phyloP scores from a whole-genome alignment of 2,113 vertebrate genomes.

The Cavia aperea region DNA sequence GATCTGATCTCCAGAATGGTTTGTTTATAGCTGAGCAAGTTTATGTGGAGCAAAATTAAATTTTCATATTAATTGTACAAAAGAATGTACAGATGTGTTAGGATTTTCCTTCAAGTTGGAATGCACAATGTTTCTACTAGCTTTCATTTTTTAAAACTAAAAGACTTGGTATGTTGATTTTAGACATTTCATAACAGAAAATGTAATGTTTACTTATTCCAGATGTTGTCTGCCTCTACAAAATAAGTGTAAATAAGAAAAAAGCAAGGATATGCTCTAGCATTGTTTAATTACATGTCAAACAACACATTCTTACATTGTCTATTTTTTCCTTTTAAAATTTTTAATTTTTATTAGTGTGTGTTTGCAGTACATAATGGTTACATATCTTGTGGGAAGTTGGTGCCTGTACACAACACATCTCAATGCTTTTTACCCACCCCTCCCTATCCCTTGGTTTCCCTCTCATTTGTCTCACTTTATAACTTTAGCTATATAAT shows the following conservation, averaged over 20 bases:
- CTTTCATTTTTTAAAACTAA: slow-evolving; percentile 67
- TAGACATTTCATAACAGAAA: slow-evolving; percentile 62
- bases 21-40: slow-evolving; percentile 55
- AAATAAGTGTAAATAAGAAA: slow-evolving; percentile 33
- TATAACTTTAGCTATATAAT: not conserved
- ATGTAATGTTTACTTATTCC: slow-evolving; percentile 69
- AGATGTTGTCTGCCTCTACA: slow-evolving; percentile 68
- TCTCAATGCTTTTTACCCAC: not conserved
- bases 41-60: slow-evolving; percentile 30
- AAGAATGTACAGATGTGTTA: slow-evolving; percentile 47
- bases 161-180: slow-evolving; percentile 56
- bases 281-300: slow-evolving; percentile 49
- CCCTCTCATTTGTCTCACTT: not conserved
- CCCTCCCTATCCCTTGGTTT: not conserved
- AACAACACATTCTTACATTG: not conserved
- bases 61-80: slow-evolving; percentile 53
- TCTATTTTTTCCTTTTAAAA: not conserved
- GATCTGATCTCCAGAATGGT: slow-evolving; percentile 30
- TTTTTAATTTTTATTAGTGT: not conserved
- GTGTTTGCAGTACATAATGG: not conserved
- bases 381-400: not conserved
- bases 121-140: slow-evolving; percentile 63
- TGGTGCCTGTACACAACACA: not conserved
- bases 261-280: slow-evolving; percentile 38
- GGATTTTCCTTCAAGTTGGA: slow-evolving; percentile 52